Evolutionary conservation across 2,888 invertebrate genomes (phyloP), one percentile per base, ranked within the genome.

Genomic region (Anoplius nigerrimus): DNA sequence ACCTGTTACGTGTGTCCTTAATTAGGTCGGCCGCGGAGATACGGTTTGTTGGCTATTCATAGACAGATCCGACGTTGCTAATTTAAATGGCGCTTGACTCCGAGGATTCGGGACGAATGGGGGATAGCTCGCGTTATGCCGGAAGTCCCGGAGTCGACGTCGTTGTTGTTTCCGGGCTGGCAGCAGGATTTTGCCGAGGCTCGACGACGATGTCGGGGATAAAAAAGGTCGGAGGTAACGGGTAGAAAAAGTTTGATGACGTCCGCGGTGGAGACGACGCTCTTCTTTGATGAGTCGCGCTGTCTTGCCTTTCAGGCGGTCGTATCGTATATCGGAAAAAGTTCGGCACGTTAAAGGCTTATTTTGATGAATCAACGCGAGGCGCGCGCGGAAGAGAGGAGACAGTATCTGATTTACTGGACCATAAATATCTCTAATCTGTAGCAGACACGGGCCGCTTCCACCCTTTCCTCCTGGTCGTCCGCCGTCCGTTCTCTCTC

Each of bases 381-480:
- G 62, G 59, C n/a, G 69, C 60, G 60, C 34, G 64, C 69, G 72
- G 71, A 69, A 75, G 72, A 76, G 80, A 69, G 71, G 69, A 76
- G 76, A 79, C 76, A 75, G 72, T 82, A 78, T 81, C 77, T 86
- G 85, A 86, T 86, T 85, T 85, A 86, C 82, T 75, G 82, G 75
- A 80, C 82, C 84, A 85, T 85, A 86, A 86, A 86, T 85, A 86
- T 86, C 82, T 82, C 80, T 85, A 86, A 86, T 86, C 86, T 84
- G 80, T 70, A 75, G 66, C 71, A 76, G 71, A 72, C 67, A 72
- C 71, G 74, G 57, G 63, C 34, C 69, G 64, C 61, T 75, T 73
- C 75, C 64, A 70, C 67, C 55, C 62, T 69, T 57, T 62, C 62
- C 51, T 55, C 8, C 15, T 53, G 4, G 21, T 53, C 53, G 21